These are phyloP conservation scores for Diorhabda sublineata DNA, from an alignment of 1,140 invertebrate genomes.

Conservation along the genomic window DNA sequence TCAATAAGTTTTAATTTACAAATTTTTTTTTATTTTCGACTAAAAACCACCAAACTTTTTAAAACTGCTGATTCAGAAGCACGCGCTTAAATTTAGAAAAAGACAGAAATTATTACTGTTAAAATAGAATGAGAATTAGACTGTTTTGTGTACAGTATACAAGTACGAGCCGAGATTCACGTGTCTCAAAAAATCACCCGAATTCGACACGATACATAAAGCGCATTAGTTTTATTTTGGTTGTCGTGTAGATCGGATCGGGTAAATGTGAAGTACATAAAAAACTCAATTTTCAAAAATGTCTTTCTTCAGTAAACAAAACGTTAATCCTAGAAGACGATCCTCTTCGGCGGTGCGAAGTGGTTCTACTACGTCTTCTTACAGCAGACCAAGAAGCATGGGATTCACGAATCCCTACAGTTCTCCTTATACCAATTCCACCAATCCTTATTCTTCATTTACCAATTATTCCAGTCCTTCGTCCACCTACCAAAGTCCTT, in stretches of 20 bases:
- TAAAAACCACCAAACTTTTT: not conserved
- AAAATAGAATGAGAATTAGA: not conserved
- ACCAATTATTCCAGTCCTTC: constrained; percentile 29
- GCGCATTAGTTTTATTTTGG: not conserved
- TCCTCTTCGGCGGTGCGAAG: constrained; percentile 33
- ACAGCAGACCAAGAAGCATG: constrained; percentile 50
- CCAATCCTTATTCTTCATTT: constrained; percentile 41
- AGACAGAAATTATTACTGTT: constrained; percentile 9
- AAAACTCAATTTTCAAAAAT: not conserved
- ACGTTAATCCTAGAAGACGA: constrained; percentile 27
- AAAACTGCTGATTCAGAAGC: constrained; percentile 5
- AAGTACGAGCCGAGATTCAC: not conserved
- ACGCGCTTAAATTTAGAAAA: constrained; percentile 10
- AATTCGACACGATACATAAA: not conserved
- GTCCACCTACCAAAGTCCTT: constrained; percentile 43
- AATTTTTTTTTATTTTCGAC: no score
- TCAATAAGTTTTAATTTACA: no score
- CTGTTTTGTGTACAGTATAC: not conserved
- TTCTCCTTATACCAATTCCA: constrained; percentile 43
- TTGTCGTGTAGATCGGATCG: not conserved
- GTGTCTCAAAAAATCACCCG: not conserved
- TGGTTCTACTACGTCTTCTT: constrained; percentile 20
- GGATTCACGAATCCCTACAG: constrained; percentile 32
- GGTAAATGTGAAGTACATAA: not conserved
- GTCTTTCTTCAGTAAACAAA: constrained; percentile 27